phyloP scores from a whole-genome alignment of 2,888 invertebrate species.

The Lepidocyrtinus sp. region DNA sequence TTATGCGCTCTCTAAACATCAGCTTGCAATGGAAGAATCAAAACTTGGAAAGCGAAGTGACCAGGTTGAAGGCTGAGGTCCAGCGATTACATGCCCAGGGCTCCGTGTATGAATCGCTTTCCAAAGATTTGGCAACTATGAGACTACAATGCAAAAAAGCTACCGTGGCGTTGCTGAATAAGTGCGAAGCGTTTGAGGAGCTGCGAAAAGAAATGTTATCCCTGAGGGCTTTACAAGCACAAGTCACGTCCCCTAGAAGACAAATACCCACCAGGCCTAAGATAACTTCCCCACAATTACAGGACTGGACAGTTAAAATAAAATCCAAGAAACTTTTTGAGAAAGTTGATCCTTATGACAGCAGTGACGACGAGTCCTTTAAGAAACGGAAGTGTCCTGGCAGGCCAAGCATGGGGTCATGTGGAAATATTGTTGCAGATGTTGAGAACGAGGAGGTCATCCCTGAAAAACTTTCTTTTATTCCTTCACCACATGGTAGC shows the following conservation, averaged over 20 bases:
- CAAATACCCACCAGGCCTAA: background rate
- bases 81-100: constrained; percentile 9
- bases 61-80: constrained; percentile 25
- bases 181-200: constrained; percentile 34
- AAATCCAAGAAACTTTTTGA: background rate
- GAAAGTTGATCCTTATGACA: constrained; percentile 10
- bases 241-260: background rate
- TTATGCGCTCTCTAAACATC: constrained; percentile 34
- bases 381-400: background rate
- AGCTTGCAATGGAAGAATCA: constrained; percentile 30
- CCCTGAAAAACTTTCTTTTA: constrained; percentile 11
- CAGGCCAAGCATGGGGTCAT: constrained; percentile 48
- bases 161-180: constrained; percentile 22
- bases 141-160: constrained; percentile 46
- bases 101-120: constrained; percentile 28
- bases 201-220: constrained; percentile 32
- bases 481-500: constrained; percentile 5
- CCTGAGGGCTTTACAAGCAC: constrained; percentile 11
- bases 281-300: too few species aligned
- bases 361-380: background rate
- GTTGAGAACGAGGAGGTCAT: constrained; percentile 30
- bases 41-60: constrained; percentile 30
- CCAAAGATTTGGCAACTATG: constrained; percentile 38
- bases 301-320: background rate
- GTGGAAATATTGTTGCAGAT: constrained; percentile 32